Conservation (phyloP, 1,140 invertebrate species). For the Trypoxylus dichotomus region DNA sequence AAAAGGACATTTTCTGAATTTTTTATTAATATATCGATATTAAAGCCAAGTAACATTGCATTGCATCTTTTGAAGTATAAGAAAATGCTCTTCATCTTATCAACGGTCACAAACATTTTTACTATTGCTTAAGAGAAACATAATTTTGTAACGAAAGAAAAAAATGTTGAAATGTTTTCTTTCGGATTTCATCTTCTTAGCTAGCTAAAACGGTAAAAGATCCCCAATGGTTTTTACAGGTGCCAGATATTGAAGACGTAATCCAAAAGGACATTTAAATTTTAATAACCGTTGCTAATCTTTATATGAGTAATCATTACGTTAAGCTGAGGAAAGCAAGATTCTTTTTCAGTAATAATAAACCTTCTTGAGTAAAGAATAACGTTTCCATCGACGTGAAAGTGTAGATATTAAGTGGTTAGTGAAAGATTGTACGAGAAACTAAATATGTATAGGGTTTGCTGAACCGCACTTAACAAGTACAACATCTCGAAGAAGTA, state of each 20-base stretch:
- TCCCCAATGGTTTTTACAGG: too few relatives aligned
- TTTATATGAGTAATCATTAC: too few relatives aligned
- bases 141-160: background rate
- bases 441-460: background rate
- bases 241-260: too few relatives aligned
- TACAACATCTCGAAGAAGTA: too few relatives aligned
- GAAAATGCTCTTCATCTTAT: background rate
- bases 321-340: too few relatives aligned
- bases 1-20: background rate
- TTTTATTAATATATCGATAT: slow-evolving; percentile 24
- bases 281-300: too few relatives aligned
- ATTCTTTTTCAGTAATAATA: too few relatives aligned
- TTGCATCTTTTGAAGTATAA: background rate
- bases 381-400: background rate
- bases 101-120: background rate
- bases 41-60: slow-evolving; percentile 25
- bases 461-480: too few relatives aligned
- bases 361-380: background rate
- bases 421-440: background rate
- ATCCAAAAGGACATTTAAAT: too few relatives aligned
- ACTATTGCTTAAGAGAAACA: too few relatives aligned
- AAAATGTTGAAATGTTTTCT: background rate
- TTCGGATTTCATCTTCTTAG: too few relatives aligned
- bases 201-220: too few relatives aligned
- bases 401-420: background rate